phyloP scores from a whole-genome alignment of 2,113 vertebrate species.

The Muntiacus reevesi region DNA sequence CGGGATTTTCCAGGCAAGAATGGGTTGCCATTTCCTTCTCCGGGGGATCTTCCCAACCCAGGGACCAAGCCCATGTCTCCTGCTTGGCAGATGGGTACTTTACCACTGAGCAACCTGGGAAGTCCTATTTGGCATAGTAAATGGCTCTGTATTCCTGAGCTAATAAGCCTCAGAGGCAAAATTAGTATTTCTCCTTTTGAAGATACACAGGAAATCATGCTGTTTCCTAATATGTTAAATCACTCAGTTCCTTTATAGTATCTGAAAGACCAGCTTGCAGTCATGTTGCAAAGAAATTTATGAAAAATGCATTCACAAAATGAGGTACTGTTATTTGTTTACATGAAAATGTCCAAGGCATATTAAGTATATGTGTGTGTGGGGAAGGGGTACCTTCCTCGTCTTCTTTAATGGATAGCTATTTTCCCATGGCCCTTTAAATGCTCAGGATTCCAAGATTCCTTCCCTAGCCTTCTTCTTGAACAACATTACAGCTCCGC shows the following conservation, averaged over 20 bases:
- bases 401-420: not conserved
- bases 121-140: not conserved
- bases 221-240: not conserved
- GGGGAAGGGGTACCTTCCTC: not conserved
- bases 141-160: not conserved
- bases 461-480: not conserved
- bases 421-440: not conserved
- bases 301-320: not conserved
- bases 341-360: not conserved
- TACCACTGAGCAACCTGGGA: not conserved
- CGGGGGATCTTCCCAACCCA: not conserved
- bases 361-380: not conserved
- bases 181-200: not conserved
- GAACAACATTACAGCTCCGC: not conserved
- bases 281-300: not conserved
- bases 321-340: not conserved
- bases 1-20: not conserved
- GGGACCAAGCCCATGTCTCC: not conserved
- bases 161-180: conserved; percentile 3
- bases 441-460: not conserved
- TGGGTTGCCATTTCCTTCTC: not conserved
- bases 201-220: not conserved
- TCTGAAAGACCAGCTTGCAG: not conserved
- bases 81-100: not conserved
- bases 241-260: not conserved